These are phyloP conservation scores for Cheilosia impressa DNA, from an alignment of 2,888 invertebrate genomes.

Conservation along the genomic window DNA sequence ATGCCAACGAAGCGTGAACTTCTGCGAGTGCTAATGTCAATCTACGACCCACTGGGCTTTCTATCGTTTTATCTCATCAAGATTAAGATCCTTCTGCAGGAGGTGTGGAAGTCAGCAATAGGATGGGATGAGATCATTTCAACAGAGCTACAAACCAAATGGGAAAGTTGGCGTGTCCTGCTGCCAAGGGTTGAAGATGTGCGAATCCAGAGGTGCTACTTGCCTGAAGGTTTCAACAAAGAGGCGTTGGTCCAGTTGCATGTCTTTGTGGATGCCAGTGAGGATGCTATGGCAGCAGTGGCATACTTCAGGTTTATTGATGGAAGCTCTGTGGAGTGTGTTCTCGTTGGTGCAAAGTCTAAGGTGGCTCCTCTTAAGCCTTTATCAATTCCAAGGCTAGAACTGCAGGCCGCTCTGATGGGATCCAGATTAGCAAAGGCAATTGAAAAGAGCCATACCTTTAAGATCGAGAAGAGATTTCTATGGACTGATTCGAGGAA, in stretches of 20 bases:
- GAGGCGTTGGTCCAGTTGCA: conserved; percentile 6
- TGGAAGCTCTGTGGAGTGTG: conserved; percentile 30
- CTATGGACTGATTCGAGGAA: conserved; percentile 9
- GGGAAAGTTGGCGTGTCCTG: conserved; percentile 49
- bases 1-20: conserved; percentile 22
- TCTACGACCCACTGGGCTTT: conserved; percentile 21
- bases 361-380: too few species aligned
- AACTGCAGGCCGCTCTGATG: conserved; percentile 22
- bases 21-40: conserved; percentile 21
- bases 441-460: conserved; percentile 1
- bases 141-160: conserved; percentile 16
- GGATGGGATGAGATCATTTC: conserved; percentile 64
- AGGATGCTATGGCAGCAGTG: conserved; percentile 75
- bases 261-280: conserved; percentile 36
- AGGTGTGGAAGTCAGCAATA: conserved; percentile 57
- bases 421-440: neutral
- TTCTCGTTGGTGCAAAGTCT: conserved; percentile 69
- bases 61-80: conserved; percentile 44
- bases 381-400: conserved; percentile 75
- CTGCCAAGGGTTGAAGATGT: conserved; percentile 43
- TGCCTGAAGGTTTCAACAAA: neutral
- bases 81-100: conserved; percentile 66
- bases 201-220: conserved; percentile 61
- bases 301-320: conserved; percentile 70
- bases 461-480: neutral